Base-by-base conservation (phyloP, 2,113 vertebrate species). In the Egretta garzetta region DNA sequence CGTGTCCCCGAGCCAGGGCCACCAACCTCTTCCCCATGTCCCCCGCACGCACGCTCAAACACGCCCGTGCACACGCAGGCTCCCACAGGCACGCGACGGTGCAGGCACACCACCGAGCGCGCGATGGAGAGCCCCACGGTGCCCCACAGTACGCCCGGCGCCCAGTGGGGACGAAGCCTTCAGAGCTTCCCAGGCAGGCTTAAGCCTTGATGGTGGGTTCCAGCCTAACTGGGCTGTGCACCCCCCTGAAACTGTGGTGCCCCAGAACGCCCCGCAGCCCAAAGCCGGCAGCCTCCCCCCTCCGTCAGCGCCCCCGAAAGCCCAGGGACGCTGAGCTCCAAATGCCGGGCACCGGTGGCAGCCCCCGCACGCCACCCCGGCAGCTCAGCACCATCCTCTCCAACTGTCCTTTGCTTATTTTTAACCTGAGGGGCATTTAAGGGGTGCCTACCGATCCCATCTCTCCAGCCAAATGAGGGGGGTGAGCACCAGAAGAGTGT, bases 91-190 rank as follows among this genome's bases (percentile, higher is more conserved):
- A 39, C 0, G 2, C 2, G 33, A 32, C 1, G 8, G 26, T 14
- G n/a, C 55, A 30, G 49, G 39, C 41, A 53, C 26, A 2, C 13
- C 5, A 10, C 37, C 8, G 55, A 30, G 35, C 1, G 50, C 0
- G 8, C 2, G 2, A 49, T 0, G 32, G 53, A 5, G 27, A 80
- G 35, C 11, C 45, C 53, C n/a, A 1, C 0, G 1, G n/a, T 9
- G 32, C n/a, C 35, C 7, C 11, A 3, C 12, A 6, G 13, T 6
- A 22, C 22, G 27, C 49, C n/a, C 6, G 1, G 33, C 5, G 17
- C 33, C 14, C 79, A 66, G 37, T 0, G 2, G 60, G n/a, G n/a
- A 52, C 0, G 5, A 37, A 64, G 39, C 62, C 43, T 70, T 53
- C 26, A 5, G 56, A 70, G 50, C 21, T 56, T 49, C 37, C 74